A percentile compares a stretch with the other conserved stretches of the same genome.
These are phyloP conservation scores for Mormyrus hasselquistii DNA, from an alignment of 2,797 vertebrate genomes.

Conservation along the genomic window DNA sequence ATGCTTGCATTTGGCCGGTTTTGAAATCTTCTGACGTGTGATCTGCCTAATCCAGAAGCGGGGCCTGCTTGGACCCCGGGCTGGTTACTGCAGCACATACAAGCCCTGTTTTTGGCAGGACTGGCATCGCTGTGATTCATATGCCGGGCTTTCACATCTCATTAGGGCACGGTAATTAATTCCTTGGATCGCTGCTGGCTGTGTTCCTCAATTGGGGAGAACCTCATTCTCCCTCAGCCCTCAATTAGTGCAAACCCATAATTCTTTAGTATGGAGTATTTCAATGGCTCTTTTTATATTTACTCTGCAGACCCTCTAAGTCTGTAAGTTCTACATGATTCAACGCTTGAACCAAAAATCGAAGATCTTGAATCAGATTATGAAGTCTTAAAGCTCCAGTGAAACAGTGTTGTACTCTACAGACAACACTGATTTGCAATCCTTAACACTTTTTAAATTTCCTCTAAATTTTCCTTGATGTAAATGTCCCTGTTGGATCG, in stretches of 20 bases:
- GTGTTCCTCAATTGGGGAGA: background rate
- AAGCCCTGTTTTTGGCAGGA: background rate
- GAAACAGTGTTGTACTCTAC: background rate
- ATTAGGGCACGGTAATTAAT: conserved; percentile 11
- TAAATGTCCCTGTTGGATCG: background rate
- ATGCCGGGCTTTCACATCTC: background rate
- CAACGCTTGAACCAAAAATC: background rate
- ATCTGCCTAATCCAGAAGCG: background rate
- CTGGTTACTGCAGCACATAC: background rate
- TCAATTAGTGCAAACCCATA: conserved; percentile 2
- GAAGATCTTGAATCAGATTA: background rate
- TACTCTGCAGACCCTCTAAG: background rate
- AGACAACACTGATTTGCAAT: background rate
- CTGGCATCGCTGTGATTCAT: background rate
- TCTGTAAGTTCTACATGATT: background rate
- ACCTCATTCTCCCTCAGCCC: background rate
- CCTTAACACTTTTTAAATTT: background rate
- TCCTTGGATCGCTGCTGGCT: conserved; percentile 10
- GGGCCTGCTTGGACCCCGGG: background rate
- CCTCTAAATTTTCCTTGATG: background rate
- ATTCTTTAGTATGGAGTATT: conserved; percentile 2
- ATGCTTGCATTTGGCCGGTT: background rate
- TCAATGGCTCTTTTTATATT: background rate
- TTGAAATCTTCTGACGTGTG: background rate
- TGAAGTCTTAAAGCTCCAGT: background rate